Evolutionary conservation across 2,113 vertebrate species (phyloP), one percentile per base, ranked within the genome.

Genomic region (Peromyscus leucopus): DNA sequence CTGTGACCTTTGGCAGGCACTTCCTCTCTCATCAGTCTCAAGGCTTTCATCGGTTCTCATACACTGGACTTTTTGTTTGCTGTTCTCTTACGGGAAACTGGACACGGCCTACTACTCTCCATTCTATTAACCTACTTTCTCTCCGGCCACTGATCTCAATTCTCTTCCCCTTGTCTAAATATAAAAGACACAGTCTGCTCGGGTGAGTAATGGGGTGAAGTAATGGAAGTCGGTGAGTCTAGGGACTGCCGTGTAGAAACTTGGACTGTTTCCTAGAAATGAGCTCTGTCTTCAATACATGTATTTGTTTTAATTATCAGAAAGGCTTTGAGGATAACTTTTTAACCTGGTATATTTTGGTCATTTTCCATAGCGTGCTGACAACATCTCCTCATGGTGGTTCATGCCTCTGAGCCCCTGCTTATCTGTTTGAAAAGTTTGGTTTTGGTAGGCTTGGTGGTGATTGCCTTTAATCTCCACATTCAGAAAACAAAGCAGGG

Each of bases 41-140:
- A 96, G 97, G 98, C 98, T 99, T 98, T 94, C 97, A 96, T 98
- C 96, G 87, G 98, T 98, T 98, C 97, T 97, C 98, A 96, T 97
- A 98, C 98, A 97, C 98, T 98, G 88, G 89, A 98, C 95, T 96
- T 94, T 98, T 95, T 98, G 96, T 98, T 97, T 99, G 98, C 98
- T 98, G 98, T 95, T 96, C 89, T 79, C 96, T 98, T 98, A 98
- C 98, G 98, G 98, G 98, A 99, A 98, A 98, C 97, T 98, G 98
- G 99, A 98, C 98, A 98, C 96, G 97, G 98, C 98, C 99, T 99
- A 98, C 99, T 99, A 99, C 98, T 99, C 98, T 99, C 98, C 63
- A 86, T 98, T 98, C 98, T 98, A 84, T 98, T 98, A 98, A 98
- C 98, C 98, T 98, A 98, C 97, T 97, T 98, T 98, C 96, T 99